These are phyloP conservation scores for Eupithecia dodoneata DNA, from an alignment of 2,888 invertebrate genomes.

Conservation along the genomic window DNA sequence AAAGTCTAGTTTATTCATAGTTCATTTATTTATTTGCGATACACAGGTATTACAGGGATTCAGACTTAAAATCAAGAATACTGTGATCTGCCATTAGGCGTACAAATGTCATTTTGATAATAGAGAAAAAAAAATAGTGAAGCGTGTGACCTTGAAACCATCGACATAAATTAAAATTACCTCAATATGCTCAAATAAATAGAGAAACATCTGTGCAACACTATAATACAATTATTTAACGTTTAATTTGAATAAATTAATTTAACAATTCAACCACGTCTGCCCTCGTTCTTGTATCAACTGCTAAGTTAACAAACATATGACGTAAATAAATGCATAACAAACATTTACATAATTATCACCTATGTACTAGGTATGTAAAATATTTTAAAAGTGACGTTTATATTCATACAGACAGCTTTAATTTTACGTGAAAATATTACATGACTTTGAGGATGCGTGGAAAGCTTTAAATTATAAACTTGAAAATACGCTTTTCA, in stretches of 20 bases:
- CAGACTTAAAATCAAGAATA: too few relatives aligned
- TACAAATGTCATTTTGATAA: too few relatives aligned
- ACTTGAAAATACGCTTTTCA: too few relatives aligned
- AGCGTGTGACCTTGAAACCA: background rate
- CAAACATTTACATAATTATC: background rate
- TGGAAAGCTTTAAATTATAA: too few relatives aligned
- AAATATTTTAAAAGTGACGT: background rate
- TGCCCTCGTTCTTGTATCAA: slow-evolving; percentile 14
- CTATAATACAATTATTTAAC: background rate
- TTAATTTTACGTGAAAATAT: background rate
- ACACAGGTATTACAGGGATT: too few relatives aligned
- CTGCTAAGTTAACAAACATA: slow-evolving; percentile 19
- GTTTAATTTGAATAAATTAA: slow-evolving; percentile 8
- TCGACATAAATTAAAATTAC: background rate
- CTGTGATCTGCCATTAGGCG: too few relatives aligned
- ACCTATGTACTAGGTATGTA: background rate
- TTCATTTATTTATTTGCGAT: too few relatives aligned
- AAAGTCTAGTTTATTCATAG: background rate
- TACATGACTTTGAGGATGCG: background rate
- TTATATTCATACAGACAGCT: background rate
- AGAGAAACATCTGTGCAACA: background rate
- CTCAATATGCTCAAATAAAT: background rate
- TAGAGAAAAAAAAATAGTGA: too few relatives aligned
- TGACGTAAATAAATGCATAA: background rate
- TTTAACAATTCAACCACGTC: slow-evolving; percentile 1